A percentile compares a stretch with the other conserved stretches of the same genome.
These are phyloP conservation scores for Amiota communis DNA, from an alignment of 2,888 invertebrate species.

Conservation along the genomic window DNA sequence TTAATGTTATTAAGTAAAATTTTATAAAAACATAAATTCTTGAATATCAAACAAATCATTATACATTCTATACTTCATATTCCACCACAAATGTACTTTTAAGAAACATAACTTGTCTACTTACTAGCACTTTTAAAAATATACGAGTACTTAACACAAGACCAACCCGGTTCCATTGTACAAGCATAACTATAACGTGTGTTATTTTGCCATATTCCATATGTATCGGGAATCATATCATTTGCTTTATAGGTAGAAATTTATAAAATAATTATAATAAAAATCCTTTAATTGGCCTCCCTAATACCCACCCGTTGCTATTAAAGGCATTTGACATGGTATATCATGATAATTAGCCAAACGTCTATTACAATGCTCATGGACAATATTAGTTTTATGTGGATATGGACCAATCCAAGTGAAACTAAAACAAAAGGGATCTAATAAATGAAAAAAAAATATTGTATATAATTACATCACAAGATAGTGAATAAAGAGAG, in stretches of 20 bases:
- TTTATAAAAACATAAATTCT: too few species aligned
- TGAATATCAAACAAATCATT: too few species aligned
- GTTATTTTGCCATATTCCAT: constrained; percentile 77
- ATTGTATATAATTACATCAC: background rate
- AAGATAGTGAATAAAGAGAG: too few species aligned
- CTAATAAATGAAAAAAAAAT: constrained; percentile 39
- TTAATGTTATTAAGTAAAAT: too few species aligned
- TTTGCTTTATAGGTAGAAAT: constrained; percentile 74
- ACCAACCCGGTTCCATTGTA: constrained; percentile 76
- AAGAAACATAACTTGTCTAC: constrained; percentile 48
- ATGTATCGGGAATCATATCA: constrained; percentile 78
- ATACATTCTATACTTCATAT: too few species aligned
- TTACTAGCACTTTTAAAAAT: constrained; percentile 78
- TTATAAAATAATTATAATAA: background rate
- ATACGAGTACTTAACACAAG: constrained; percentile 79
- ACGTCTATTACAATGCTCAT: constrained; percentile 76
- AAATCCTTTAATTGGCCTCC: background rate
- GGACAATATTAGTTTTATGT: constrained; percentile 76
- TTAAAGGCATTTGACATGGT: constrained; percentile 79
- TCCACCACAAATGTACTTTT: too few species aligned
- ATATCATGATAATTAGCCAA: constrained; percentile 75
- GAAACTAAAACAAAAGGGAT: constrained; percentile 78
- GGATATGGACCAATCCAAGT: constrained; percentile 81
- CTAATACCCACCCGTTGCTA: constrained; percentile 76
- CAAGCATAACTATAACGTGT: constrained; percentile 75